Conservation (phyloP, 2,888 invertebrate species). For the Abscondita cerata region DNA sequence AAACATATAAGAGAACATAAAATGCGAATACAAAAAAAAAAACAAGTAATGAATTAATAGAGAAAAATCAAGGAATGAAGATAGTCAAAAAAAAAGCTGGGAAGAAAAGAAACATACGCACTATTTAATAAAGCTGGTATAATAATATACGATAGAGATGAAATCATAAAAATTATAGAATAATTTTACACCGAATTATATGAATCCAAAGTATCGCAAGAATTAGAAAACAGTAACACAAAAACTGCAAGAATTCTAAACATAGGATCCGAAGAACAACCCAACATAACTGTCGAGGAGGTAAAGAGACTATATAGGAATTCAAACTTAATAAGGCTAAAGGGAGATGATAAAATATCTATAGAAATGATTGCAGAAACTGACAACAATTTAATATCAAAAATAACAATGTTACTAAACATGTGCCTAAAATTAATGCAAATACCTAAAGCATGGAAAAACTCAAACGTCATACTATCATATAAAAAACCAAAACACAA, state of each 20-base stretch:
- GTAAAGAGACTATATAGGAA: neutral
- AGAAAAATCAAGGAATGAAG: constrained; percentile 9
- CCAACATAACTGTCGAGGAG: neutral
- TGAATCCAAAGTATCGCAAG: neutral
- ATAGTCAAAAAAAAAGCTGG: neutral
- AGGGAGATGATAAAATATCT: too few species aligned
- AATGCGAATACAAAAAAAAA: too few species aligned
- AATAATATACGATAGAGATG: constrained; percentile 1
- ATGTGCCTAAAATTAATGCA: too few species aligned
- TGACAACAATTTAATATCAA: too few species aligned
- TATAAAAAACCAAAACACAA: too few species aligned
- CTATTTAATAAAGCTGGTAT: neutral
- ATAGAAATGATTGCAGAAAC: too few species aligned
- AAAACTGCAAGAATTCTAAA: neutral
- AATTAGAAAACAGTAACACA: neutral
- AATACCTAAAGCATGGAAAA: too few species aligned
- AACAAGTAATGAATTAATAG: too few species aligned
- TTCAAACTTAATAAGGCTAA: neutral
- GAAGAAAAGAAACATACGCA: neutral
- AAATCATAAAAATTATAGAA: neutral
- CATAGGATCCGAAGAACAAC: neutral
- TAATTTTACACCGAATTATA: neutral
- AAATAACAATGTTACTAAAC: too few species aligned
- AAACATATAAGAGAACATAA: too few species aligned
- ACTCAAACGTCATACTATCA: too few species aligned